Evolutionary conservation across 2,888 invertebrate genomes (phyloP), one percentile per base, ranked within the genome.

Genomic region (Pandemis corylana): DNA sequence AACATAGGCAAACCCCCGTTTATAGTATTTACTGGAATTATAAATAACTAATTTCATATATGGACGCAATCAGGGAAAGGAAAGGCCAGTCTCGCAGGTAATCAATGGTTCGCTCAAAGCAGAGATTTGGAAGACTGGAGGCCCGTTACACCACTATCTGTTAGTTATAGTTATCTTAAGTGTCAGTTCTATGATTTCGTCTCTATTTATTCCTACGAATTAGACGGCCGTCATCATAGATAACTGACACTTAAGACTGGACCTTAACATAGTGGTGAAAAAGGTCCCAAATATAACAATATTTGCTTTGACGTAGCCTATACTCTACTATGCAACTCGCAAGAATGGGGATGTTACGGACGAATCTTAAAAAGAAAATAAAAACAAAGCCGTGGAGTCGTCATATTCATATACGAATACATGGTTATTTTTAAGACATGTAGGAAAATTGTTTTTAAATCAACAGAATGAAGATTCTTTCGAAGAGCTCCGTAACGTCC

Each of bases 301-400:
- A 59, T 68, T 49, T 68, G 72, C 67, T 72, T 72, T 62, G 67
- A 67, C 67, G 67, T 42, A 72, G 67, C 72, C 20, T n/a, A 7
- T 10, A 51, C 42, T 20, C 51, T 62, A 15, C 5, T 66, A 12
- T 44, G 28, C 51, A n/a, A 56, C 6, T 61, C 56, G 15, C 9
- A 20, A 62, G 41, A 65, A 46, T 36, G 12, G 56, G 72, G 72
- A 72, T 67, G 72, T 62, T 72, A 72, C 67, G 67, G 67, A 62
- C 3, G 20, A 20, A 15, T 5, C n/a, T 53, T 1, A 53, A 15
- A 53, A 53, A 5, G 7, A 53, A 13, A 13, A 13, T 7, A 53
- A 53, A 53, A 53, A 46, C 28, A 36, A 36, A 36, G 28, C 28
- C 28, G 28, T 36, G 28, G 28, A 36, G 28, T 44, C 7, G 44